Evolutionary conservation across 2,113 vertebrate species (phyloP), one percentile per base, ranked within the genome.

Genomic region (Cacatua alba): DNA sequence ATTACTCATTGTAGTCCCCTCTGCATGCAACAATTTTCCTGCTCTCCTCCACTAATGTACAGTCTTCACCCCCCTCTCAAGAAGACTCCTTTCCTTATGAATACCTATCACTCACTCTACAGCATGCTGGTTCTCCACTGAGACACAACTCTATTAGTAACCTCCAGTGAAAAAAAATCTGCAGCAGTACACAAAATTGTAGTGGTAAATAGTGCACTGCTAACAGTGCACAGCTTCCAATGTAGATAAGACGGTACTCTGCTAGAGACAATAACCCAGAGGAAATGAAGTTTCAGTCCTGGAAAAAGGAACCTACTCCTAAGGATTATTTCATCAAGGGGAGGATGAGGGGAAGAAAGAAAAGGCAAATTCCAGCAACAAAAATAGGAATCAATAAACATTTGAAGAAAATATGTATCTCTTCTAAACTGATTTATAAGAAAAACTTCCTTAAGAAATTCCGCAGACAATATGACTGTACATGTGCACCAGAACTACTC

Each of bases 271-370:
- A 29, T 20, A 57, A 62, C 6, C 10, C 19, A 69, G 11, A 74
- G 12, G 33, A 64, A 60, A 12, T 35, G 19, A 55, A 28, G 5
- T 52, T 79, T 55, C 37, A 70, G 33, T 43, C 14, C n/a, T 65
- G 41, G 29, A 75, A 33, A 88, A 93, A 57, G 6, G 11, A 70
- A 86, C 18, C 63, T 76, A 20, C 25, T 59, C 39, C 52, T 37
- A 88, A 65, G 33, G 33, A 55, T 65, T 71, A 52, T 39, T 82
- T 57, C 19, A 37, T 4, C 16, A 11, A 67, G 28, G 41, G 37
- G 7, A 24, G 19, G 21, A 3, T 10, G 6, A 13, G 9, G 2
- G 7, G 3, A 8, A 28, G 18, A 64, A 63, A 4, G 9, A 26
- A 64, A 65, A 81, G 3, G 13, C 6, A 77, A 60, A 88, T 48